These are phyloP conservation scores for Drosophila sturtevanti DNA, from an alignment of 1,140 invertebrate genomes.

Conservation along the genomic window DNA sequence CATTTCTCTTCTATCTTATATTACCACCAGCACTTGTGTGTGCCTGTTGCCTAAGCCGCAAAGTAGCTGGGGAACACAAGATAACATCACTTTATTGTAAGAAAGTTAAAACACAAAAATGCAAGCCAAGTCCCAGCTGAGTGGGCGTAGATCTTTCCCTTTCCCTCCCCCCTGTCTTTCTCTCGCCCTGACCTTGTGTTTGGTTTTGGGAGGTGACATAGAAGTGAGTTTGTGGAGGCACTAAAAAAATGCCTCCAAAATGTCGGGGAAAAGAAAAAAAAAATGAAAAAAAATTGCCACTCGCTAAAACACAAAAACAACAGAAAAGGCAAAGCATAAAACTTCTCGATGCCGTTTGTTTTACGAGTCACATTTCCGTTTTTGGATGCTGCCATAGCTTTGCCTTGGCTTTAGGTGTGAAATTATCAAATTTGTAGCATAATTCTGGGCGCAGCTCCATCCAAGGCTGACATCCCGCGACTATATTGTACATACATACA, in stretches of 20 bases:
- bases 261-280: not conserved
- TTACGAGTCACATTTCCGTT: conserved; percentile 71
- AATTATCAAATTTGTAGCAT: conserved; percentile 78
- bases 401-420: conserved; percentile 43
- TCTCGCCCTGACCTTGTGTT: not conserved
- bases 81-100: conserved; percentile 82
- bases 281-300: conserved; percentile 4
- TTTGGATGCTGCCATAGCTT: conserved; percentile 41
- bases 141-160: conserved; percentile 5
- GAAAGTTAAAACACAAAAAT: conserved; percentile 81
- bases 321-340: conserved; percentile 31
- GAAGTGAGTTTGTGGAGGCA: conserved; percentile 13
- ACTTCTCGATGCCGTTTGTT: conserved; percentile 59
- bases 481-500: not conserved
- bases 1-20: too few relatives aligned
- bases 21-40: conserved; percentile 22
- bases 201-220: conserved; percentile 11
- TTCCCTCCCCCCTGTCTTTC: not conserved
- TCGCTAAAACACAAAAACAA: conserved; percentile 17
- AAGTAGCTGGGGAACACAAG: conserved; percentile 72
- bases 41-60: conserved; percentile 79
- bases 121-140: conserved; percentile 59
- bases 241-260: conserved; percentile 50
- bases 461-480: not conserved
- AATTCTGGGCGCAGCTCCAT: conserved; percentile 39